Conservation (phyloP, 1,140 invertebrate species). For the Lucilia sericata region DNA sequence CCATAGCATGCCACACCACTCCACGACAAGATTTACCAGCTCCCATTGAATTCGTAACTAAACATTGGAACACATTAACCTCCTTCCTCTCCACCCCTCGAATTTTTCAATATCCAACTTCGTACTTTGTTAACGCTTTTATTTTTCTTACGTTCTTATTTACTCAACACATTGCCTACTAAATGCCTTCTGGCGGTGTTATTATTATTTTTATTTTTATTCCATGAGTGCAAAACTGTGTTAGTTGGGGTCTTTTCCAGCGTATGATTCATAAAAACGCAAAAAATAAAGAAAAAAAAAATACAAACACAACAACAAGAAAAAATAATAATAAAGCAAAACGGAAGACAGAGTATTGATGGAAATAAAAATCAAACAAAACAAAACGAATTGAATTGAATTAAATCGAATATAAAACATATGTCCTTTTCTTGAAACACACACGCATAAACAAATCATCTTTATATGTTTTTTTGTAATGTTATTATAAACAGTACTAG, state of each 20-base stretch:
- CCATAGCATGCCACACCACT: constrained; percentile 17
- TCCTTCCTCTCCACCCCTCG: not conserved
- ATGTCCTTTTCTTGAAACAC: not conserved
- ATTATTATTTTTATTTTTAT: not conserved
- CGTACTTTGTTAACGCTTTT: not conserved
- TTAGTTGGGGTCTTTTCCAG: constrained; percentile 9
- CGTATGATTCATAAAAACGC: constrained; percentile 33
- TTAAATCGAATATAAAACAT: not conserved
- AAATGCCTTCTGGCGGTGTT: not conserved
- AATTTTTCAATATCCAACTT: not conserved
- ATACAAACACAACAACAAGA: not conserved
- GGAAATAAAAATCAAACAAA: constrained; percentile 29
- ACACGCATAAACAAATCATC: not conserved
- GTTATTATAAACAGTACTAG: too few species aligned
- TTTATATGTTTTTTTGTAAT: too few species aligned
- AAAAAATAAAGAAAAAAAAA: not conserved
- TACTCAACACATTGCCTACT: not conserved
- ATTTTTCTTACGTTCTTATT: constrained; percentile 1
- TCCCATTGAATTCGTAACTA: constrained; percentile 8
- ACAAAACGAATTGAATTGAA: not conserved
- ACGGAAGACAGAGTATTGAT: not conserved
- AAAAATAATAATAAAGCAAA: not conserved
- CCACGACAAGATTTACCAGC: constrained; percentile 10
- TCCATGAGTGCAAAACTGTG: not conserved
- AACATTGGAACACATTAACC: not conserved